phyloP scores from a whole-genome alignment of 2,113 vertebrate species.

The Microtus pennsylvanicus region DNA sequence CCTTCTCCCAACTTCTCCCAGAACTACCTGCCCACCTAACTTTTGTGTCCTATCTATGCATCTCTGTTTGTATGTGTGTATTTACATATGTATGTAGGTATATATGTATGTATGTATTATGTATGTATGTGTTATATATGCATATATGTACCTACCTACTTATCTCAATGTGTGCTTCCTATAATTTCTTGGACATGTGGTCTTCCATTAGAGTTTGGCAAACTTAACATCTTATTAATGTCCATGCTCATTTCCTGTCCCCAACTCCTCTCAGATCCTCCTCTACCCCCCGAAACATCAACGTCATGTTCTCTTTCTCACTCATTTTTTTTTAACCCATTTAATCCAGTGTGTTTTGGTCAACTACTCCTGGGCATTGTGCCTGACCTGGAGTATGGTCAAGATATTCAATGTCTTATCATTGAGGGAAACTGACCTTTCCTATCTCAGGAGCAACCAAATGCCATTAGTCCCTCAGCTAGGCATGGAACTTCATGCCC shows the following conservation, averaged over 20 bases:
- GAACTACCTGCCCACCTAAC: too few species aligned
- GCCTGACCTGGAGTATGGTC: neutral
- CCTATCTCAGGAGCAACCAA: neutral
- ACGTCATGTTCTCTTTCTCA: neutral
- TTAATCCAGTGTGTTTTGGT: neutral
- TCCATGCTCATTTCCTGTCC: neutral
- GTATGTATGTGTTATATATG: neutral
- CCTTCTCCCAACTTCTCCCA: neutral
- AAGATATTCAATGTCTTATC: neutral
- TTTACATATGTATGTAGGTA: neutral
- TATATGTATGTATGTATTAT: neutral
- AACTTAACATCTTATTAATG: neutral
- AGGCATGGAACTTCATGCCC: neutral
- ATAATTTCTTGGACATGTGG: neutral
- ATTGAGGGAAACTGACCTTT: neutral
- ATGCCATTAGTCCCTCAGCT: neutral
- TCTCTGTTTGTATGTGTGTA: neutral
- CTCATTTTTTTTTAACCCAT: neutral
- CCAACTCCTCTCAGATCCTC: neutral
- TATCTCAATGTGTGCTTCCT: neutral
- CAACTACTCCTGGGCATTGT: neutral
- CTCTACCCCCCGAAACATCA: neutral
- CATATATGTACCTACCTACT: neutral
- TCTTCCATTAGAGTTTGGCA: neutral
- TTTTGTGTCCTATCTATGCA: neutral